Percentiles rank a stretch among this genome's conserved stretches.
These are phyloP conservation scores for Morelia viridis DNA, from an alignment of 2,797 vertebrate genomes.

Conservation along the genomic window DNA sequence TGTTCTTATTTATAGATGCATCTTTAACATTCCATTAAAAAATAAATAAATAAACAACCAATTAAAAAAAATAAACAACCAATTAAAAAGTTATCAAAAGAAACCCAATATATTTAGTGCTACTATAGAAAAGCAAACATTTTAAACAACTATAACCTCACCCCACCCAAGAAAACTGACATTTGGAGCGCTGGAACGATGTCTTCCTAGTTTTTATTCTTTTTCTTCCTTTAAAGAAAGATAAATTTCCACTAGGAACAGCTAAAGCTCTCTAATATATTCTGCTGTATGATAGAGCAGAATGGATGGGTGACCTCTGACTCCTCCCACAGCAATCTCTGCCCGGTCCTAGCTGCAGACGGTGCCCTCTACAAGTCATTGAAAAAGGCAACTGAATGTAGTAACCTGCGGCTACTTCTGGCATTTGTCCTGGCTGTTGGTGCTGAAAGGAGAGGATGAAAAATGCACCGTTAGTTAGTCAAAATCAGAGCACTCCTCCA, in stretches of 20 bases:
- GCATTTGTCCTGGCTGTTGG: neutral
- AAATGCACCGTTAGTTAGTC: neutral
- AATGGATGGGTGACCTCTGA: neutral
- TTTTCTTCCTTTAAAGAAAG: conserved; percentile 47
- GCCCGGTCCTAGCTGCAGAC: neutral
- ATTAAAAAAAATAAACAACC: neutral
- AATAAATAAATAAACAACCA: neutral
- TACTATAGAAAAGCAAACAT: neutral
- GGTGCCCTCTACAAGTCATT: neutral
- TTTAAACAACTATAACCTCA: neutral
- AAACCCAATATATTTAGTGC: neutral
- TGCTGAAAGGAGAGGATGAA: neutral
- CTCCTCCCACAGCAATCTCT: neutral
- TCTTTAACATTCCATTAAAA: neutral
- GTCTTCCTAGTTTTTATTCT: conserved; percentile 30
- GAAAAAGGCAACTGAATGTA: neutral
- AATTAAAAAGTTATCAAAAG: neutral
- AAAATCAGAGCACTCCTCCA: neutral
- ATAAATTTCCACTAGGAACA: conserved; percentile 35
- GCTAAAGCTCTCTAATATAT: neutral
- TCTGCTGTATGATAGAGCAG: neutral
- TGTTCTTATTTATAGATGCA: neutral
- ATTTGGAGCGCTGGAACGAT: neutral
- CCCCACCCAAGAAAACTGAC: neutral
- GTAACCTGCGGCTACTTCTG: neutral